Conservation (phyloP, 1,140 invertebrate genomes). For the Leptinotarsa defecta region DNA sequence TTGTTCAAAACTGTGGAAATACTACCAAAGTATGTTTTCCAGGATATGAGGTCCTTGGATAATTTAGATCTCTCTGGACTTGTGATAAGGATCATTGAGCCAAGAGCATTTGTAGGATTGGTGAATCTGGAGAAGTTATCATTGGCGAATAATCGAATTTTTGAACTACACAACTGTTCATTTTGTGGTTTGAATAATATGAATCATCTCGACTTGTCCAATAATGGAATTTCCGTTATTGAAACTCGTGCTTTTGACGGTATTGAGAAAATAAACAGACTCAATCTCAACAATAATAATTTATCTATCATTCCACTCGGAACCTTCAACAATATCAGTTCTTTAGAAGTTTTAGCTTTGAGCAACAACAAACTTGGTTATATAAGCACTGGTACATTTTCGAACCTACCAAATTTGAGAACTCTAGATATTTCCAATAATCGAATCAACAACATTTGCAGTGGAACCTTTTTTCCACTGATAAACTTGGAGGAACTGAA, state of each 20-base stretch:
- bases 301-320: slow-evolving; percentile 21
- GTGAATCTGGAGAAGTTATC: slow-evolving; percentile 11
- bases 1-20: neutral
- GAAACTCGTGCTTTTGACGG: slow-evolving; percentile 3
- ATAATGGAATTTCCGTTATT: slow-evolving; percentile 22
- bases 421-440: slow-evolving; percentile 23
- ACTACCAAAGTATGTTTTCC: slow-evolving; percentile 1
- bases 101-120: slow-evolving; percentile 23
- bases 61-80: slow-evolving; percentile 17
- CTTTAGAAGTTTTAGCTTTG: slow-evolving; percentile 11
- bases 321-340: slow-evolving; percentile 14
- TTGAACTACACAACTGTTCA: neutral
- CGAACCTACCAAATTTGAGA: slow-evolving; percentile 22
- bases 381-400: slow-evolving; percentile 24
- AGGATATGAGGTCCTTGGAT: slow-evolving; percentile 7
- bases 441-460: neutral
- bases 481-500: slow-evolving; percentile 7
- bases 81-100: slow-evolving; percentile 14
- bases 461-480: neutral
- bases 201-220: slow-evolving; percentile 12
- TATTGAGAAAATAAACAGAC: slow-evolving; percentile 1
- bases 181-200: slow-evolving; percentile 23
- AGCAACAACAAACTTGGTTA: slow-evolving; percentile 24
- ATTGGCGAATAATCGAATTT: slow-evolving; percentile 8
- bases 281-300: slow-evolving; percentile 25